phyloP scores from a whole-genome alignment of 1,140 invertebrate species.

The Bombyx mandarina region DNA sequence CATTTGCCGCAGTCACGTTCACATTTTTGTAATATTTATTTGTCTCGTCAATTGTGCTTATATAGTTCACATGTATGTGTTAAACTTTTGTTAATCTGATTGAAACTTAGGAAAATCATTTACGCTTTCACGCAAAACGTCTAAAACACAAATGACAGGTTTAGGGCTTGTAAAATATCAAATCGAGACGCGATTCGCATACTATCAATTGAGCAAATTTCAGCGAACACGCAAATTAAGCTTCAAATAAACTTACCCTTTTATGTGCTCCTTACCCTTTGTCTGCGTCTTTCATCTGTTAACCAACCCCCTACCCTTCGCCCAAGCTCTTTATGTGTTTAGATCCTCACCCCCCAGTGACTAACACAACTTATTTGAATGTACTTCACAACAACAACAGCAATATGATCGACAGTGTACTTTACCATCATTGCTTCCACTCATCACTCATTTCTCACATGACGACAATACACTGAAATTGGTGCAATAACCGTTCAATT shows the following conservation, averaged over 20 bases:
- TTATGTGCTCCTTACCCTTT: slow-evolving; percentile 74
- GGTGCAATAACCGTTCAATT: slow-evolving; percentile 40
- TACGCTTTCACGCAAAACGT: slow-evolving; percentile 70
- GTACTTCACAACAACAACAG: slow-evolving; percentile 57
- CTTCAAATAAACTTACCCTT: slow-evolving; percentile 69
- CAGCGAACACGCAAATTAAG: slow-evolving; percentile 68
- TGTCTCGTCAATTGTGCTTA: slow-evolving; percentile 72
- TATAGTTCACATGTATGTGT: slow-evolving; percentile 62
- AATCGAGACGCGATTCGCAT: slow-evolving; percentile 52
- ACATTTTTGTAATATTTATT: slow-evolving; percentile 68
- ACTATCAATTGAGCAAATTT: slow-evolving; percentile 58
- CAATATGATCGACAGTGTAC: slow-evolving; percentile 56
- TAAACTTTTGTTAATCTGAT: slow-evolving; percentile 56
- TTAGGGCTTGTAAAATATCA: slow-evolving; percentile 57
- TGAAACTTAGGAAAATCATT: slow-evolving; percentile 69
- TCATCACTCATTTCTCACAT: slow-evolving; percentile 35
- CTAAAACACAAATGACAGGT: slow-evolving; percentile 54
- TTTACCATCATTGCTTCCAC: slow-evolving; percentile 65
- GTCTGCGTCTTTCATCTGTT: slow-evolving; percentile 76
- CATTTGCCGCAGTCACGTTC: slow-evolving; percentile 48
- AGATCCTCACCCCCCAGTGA: slow-evolving; percentile 65
- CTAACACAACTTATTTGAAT: slow-evolving; percentile 65
- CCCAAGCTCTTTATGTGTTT: slow-evolving; percentile 72
- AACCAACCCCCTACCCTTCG: slow-evolving; percentile 65
- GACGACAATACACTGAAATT: slow-evolving; percentile 48